A percentile compares a stretch with the other conserved stretches of the same genome.
Evolutionary conservation across 2,113 vertebrate genomes (phyloP).

Genomic region (Ia io): DNA sequence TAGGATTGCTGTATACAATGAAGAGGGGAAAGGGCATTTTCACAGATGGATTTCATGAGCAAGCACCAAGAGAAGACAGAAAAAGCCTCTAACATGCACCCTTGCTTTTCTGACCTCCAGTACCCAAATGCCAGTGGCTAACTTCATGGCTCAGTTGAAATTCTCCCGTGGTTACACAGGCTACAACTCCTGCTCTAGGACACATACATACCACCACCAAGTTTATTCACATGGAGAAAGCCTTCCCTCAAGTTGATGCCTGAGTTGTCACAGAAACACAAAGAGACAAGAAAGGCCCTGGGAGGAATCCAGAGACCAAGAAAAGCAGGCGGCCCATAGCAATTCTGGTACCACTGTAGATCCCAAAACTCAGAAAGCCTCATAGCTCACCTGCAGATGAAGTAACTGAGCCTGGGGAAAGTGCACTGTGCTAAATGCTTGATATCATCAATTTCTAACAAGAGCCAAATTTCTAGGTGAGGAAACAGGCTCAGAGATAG

Average conservation of each 20-base stretch:
- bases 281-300: constrained; percentile 34
- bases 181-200: constrained; percentile 15
- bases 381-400: background rate
- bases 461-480: background rate
- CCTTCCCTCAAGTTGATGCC: background rate
- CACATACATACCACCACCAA: background rate
- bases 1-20: background rate
- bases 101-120: background rate
- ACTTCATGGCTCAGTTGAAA: constrained; percentile 27
- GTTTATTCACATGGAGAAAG: constrained; percentile 24
- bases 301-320: background rate
- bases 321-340: background rate
- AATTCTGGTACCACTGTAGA: background rate
- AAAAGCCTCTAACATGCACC: background rate
- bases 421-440: background rate
- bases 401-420: background rate
- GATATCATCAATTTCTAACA: background rate
- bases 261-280: constrained; percentile 16
- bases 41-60: background rate
- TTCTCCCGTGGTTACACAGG: constrained; percentile 34
- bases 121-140: background rate
- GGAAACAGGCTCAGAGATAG: background rate
- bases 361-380: background rate
- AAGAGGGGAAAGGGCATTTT: background rate
- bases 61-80: background rate